Evolutionary conservation across 2,113 vertebrate species (phyloP), one percentile per base, ranked within the genome.

Genomic region (Ahaetulla prasina): DNA sequence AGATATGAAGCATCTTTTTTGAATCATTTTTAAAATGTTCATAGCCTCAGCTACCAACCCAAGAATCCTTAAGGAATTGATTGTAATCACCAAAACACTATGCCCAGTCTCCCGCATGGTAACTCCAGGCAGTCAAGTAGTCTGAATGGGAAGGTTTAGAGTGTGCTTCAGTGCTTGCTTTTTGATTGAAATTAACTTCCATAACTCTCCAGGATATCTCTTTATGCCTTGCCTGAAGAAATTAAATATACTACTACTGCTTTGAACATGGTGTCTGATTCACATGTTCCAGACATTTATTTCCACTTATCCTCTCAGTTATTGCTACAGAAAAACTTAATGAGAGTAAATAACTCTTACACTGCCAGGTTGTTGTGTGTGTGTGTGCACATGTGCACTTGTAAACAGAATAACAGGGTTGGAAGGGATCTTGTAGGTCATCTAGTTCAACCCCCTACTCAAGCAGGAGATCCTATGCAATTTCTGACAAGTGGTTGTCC

Each of bases 231-330:
- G 57, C 30, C 89, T 60, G 80, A 90, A 84, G 52, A 90, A 95
- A 93, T 68, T 0, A 94, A 92, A 57, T 89, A 84, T 2, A 14
- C 60, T 55, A 11, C 50, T 68, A n/a, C 35, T 47, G 47, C 35
- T 92, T 91, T 84, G 90, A 85, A 74, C 43, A 84, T 91, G 90
- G 85, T 54, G 7, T 49, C 91, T 68, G 25, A 45, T 3, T 93
- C 2, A 52, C 49, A 89, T 57, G 91, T 86, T 39, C 68, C 90
- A 74, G 68, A 85, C 94, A 49, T 1, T 6, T 7, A 1, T 7
- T 88, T 94, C 91, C 89, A 30, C 88, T 93, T 92, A 94, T 87
- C 86, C 93, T 53, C 85, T 92, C 89, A 39, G 2, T 87, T 43
- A 0, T 0, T 5, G 91, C 57, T 45, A 88, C 7, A 53, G 54